Evolutionary conservation across 1,140 invertebrate species (phyloP).

Genomic region (Drosophila burlai): DNA sequence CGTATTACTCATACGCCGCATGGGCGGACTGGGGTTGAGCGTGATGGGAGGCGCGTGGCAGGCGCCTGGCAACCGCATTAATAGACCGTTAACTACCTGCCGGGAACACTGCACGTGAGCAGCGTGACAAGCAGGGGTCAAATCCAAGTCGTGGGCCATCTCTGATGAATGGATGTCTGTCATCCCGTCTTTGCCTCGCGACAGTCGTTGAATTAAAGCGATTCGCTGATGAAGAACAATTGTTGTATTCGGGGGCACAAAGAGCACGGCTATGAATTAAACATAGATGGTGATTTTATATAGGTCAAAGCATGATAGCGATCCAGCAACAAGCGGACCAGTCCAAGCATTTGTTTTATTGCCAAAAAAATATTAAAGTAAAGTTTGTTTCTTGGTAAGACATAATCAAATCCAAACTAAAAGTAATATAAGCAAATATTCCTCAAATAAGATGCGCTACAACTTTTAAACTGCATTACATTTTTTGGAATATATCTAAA

Average conservation of each 20-base stretch:
- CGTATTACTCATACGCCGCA: slow-evolving; percentile 65
- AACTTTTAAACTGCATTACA: no score
- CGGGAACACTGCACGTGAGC: slow-evolving; percentile 55
- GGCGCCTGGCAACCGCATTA: slow-evolving; percentile 61
- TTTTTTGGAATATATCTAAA: background rate
- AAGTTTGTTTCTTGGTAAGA: background rate
- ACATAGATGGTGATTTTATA: slow-evolving; percentile 7
- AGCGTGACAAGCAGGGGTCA: slow-evolving; percentile 45
- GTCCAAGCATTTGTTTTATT: background rate
- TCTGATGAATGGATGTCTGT: slow-evolving; percentile 19
- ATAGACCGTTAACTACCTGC: slow-evolving; percentile 68
- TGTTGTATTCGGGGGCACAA: background rate
- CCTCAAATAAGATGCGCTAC: background rate
- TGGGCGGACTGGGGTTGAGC: background rate
- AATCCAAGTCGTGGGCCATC: background rate
- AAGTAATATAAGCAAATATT: background rate
- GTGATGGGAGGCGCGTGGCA: slow-evolving; percentile 4
- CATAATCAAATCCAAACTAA: background rate
- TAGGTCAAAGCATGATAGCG: slow-evolving; percentile 4
- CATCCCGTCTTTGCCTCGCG: slow-evolving; percentile 7
- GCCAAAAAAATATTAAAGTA: background rate
- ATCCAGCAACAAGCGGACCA: no score
- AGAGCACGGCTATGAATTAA: slow-evolving; percentile 3
- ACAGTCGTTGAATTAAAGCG: slow-evolving; percentile 4
- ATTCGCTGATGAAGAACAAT: slow-evolving; percentile 15